These are phyloP conservation scores for Caenorhabditis angaria DNA, from an alignment of 2,888 invertebrate genomes.

Conservation along the genomic window DNA sequence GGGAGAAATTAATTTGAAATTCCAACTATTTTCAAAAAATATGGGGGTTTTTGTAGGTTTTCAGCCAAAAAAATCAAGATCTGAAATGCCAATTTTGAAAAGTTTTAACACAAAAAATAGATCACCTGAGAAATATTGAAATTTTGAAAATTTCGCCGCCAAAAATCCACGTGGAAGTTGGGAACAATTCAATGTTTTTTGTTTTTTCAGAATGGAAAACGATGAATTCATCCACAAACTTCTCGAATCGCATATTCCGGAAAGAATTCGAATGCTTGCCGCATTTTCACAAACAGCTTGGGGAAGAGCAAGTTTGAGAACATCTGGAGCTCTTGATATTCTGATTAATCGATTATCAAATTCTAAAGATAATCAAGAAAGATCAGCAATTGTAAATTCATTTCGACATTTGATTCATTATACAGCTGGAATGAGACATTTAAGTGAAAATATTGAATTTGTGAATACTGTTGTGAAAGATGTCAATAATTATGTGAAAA, in stretches of 20 bases:
- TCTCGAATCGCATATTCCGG: slow-evolving; percentile 12
- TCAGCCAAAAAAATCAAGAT: too few relatives aligned
- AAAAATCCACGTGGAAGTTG: too few relatives aligned
- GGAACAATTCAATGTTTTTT: neutral
- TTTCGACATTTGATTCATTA: slow-evolving; percentile 60
- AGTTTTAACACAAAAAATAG: too few relatives aligned
- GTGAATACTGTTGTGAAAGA: slow-evolving; percentile 52
- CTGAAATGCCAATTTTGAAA: too few relatives aligned
- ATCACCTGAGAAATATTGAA: too few relatives aligned
- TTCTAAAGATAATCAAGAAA: slow-evolving; percentile 29
- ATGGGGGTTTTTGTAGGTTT: too few relatives aligned
- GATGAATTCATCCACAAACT: slow-evolving; percentile 31
- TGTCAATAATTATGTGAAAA: slow-evolving; percentile 43
- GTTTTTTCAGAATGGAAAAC: slow-evolving; percentile 36
- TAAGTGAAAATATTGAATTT: slow-evolving; percentile 40
- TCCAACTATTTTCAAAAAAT: slow-evolving; percentile 12
- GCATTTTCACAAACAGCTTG: slow-evolving; percentile 59
- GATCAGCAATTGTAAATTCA: slow-evolving; percentile 27
- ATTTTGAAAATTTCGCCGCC: too few relatives aligned
- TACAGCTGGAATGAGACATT: slow-evolving; percentile 47
- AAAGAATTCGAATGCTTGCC: slow-evolving; percentile 35
- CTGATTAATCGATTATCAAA: slow-evolving; percentile 48
- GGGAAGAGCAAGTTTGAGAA: slow-evolving; percentile 60
- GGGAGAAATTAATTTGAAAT: too few relatives aligned
- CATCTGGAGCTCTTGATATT: slow-evolving; percentile 56